Percentiles rank a stretch among this genome's conserved stretches.
These are phyloP conservation scores for Cephalopterus ornatus DNA, from an alignment of 2,113 vertebrate genomes.

Conservation along the genomic window DNA sequence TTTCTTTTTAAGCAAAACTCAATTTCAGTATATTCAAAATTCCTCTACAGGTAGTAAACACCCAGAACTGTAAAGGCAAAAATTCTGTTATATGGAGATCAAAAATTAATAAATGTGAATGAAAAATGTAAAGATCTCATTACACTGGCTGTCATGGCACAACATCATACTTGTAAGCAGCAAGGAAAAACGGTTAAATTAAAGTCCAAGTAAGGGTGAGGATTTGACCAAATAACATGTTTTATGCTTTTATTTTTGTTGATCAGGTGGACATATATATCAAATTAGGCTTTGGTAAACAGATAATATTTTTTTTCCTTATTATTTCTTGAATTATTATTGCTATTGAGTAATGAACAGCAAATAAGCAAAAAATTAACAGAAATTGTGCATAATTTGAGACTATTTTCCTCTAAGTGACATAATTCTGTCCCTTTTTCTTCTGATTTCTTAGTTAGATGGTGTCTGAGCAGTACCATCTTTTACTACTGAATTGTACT, in stretches of 20 bases:
- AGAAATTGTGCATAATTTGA: neutral
- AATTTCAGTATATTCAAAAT: neutral
- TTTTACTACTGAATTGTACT: neutral
- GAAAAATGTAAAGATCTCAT: neutral
- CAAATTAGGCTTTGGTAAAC: neutral
- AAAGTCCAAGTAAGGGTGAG: neutral
- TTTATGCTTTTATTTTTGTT: neutral
- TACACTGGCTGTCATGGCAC: rapidly evolving
- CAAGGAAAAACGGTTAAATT: neutral
- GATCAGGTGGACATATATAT: neutral
- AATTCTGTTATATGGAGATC: neutral
- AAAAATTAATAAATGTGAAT: neutral
- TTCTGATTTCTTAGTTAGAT: neutral
- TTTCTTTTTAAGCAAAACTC: neutral
- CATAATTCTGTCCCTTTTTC: neutral
- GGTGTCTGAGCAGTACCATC: neutral
- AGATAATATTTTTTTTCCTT: neutral
- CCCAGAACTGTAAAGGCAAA: neutral
- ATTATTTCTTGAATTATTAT: neutral
- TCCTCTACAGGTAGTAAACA: neutral
- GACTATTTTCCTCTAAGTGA: neutral
- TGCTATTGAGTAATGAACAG: neutral
- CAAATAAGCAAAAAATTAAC: neutral
- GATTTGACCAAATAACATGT: neutral
- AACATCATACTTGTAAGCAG: neutral